Conservation (phyloP, 1,140 invertebrate genomes). For the Formica selysi region DNA sequence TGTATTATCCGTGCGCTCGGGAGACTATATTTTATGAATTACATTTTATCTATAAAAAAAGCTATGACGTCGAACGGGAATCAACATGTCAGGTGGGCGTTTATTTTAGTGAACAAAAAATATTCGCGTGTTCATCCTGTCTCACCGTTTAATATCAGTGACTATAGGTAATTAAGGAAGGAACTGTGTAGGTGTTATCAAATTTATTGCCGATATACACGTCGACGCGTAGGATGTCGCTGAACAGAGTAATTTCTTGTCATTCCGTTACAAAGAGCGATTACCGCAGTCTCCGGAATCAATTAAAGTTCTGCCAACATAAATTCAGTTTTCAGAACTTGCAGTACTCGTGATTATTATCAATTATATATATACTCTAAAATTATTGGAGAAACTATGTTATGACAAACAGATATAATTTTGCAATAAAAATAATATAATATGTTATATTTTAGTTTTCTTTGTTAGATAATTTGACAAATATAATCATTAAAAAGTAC, state of each 20-base stretch:
- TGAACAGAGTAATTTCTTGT: constrained; percentile 54
- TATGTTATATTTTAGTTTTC: no score
- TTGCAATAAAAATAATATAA: not conserved
- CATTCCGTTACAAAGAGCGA: constrained; percentile 37
- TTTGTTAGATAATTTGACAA: not conserved
- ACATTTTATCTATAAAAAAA: constrained; percentile 10
- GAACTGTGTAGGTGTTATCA: constrained; percentile 38
- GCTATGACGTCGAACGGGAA: constrained; percentile 7
- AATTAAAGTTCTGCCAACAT: constrained; percentile 11
- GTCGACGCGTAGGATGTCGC: constrained; percentile 16
- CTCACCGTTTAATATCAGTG: constrained; percentile 12
- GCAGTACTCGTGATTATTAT: constrained; percentile 12
- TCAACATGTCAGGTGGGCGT: constrained; percentile 7
- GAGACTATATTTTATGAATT: constrained; percentile 5
- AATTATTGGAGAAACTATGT: not conserved
- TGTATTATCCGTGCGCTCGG: not conserved
- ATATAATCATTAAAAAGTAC: not conserved
- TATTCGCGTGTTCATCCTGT: not conserved
- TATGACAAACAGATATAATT: not conserved
- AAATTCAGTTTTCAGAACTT: constrained; percentile 50
- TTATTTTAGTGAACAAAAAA: not conserved
- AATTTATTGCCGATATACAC: constrained; percentile 36
- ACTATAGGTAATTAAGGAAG: constrained; percentile 26
- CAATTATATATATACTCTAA: constrained; percentile 6
- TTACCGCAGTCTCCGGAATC: constrained; percentile 20